Percentiles rank a stretch among this genome's conserved stretches.
phyloP scores from a whole-genome alignment of 64 coral and sea anemone genomes.

The Stylophora pistillata region DNA sequence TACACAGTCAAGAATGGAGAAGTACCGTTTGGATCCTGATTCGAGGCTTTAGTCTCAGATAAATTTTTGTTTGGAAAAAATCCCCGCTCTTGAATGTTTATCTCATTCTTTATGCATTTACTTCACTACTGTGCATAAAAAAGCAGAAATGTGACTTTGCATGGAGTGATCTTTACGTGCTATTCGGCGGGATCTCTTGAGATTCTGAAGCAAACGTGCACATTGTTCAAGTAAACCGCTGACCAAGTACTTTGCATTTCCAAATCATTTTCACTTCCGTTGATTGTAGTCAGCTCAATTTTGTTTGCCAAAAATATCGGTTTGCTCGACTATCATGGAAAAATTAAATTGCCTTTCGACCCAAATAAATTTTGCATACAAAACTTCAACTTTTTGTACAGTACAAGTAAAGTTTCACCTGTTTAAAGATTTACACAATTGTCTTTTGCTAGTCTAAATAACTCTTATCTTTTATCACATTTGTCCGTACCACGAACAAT shows the following conservation, averaged over 20 bases:
- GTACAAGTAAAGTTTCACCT: not conserved
- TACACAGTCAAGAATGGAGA: too few relatives aligned
- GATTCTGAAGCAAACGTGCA: not conserved
- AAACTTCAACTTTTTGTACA: not conserved
- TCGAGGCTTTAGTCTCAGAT: too few relatives aligned
- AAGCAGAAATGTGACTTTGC: not conserved
- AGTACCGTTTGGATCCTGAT: too few relatives aligned
- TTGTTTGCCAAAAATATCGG: not conserved
- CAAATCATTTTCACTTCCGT: not conserved
- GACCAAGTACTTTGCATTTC: not conserved
- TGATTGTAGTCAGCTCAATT: not conserved
- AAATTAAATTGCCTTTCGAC: not conserved
- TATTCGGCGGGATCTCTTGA: not conserved
- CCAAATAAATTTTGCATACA: not conserved
- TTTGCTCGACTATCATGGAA: not conserved
- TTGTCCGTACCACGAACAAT: not conserved
- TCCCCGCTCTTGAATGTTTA: too few relatives aligned
- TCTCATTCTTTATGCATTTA: not conserved
- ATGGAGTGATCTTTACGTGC: not conserved
- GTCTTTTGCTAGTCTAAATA: conserved; percentile 12
- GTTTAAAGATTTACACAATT: not conserved
- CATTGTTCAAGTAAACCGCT: not conserved
- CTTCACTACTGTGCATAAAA: not conserved
- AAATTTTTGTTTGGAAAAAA: too few relatives aligned
- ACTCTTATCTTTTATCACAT: conserved; percentile 1